Conservation (phyloP, 1,140 invertebrate species). For the Magallana angulata region DNA sequence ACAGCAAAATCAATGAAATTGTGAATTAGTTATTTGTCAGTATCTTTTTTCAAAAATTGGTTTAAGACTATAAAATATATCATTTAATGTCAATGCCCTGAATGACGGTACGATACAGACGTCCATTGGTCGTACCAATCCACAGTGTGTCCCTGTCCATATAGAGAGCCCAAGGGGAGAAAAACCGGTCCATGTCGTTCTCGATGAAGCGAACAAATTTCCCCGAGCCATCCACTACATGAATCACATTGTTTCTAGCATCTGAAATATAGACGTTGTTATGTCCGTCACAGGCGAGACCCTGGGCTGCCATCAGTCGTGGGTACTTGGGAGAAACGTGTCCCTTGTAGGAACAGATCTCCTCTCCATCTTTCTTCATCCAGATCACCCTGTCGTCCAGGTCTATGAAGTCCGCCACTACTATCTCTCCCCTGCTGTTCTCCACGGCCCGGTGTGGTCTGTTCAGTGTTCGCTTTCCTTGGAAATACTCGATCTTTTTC, state of each 20-base stretch:
- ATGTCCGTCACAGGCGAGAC: background rate
- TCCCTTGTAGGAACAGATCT: slow-evolving; percentile 17
- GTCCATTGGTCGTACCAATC: background rate
- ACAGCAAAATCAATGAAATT: no score
- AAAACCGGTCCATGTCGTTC: slow-evolving; percentile 17
- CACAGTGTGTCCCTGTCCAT: background rate
- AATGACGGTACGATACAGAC: background rate
- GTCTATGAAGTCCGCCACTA: background rate
- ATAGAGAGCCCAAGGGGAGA: slow-evolving; percentile 1
- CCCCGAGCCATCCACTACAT: background rate
- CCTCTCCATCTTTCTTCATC: slow-evolving; percentile 16
- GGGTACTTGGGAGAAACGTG: slow-evolving; percentile 12
- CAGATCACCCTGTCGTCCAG: background rate
- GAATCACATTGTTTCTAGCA: slow-evolving; percentile 2
- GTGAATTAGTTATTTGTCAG: no score
- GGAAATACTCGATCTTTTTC: background rate
- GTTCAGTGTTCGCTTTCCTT: slow-evolving; percentile 8
- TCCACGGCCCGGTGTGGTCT: background rate
- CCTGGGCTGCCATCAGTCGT: background rate
- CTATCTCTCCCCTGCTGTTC: background rate
- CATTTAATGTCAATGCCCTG: no score
- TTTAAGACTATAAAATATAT: no score
- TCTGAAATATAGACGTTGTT: background rate
- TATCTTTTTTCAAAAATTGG: no score
- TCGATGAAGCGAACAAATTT: slow-evolving; percentile 24